These are phyloP conservation scores for Eilema sororculum DNA, from an alignment of 2,888 invertebrate species.

Conservation along the genomic window DNA sequence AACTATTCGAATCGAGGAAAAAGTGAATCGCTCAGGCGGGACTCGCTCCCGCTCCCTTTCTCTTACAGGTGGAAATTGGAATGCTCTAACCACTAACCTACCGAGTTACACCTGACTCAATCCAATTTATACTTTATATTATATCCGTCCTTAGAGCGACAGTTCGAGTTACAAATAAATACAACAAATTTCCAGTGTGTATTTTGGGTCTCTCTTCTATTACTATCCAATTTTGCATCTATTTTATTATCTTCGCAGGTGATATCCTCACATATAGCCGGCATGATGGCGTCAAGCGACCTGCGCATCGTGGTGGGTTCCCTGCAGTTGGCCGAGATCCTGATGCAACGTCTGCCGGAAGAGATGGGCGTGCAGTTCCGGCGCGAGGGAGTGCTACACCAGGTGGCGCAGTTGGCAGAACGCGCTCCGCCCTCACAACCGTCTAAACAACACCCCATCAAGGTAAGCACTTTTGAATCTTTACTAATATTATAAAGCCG, in stretches of 20 bases:
- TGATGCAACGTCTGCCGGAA: constrained; percentile 98
- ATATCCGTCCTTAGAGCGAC: too few species aligned
- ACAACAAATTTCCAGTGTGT: too few species aligned
- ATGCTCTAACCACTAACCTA: too few species aligned
- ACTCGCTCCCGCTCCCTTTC: too few species aligned
- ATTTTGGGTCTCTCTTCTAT: not conserved
- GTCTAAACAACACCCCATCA: constrained; percentile 83
- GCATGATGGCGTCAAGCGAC: constrained; percentile 99
- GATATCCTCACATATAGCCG: constrained; percentile 98
- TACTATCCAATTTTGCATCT: not conserved
- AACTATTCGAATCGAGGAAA: too few species aligned
- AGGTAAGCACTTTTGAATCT: constrained; percentile 56
- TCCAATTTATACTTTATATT: too few species aligned
- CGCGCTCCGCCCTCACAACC: constrained; percentile 68
- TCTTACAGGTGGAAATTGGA: too few species aligned
- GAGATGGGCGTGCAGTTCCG: constrained; percentile 98
- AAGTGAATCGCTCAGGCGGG: too few species aligned
- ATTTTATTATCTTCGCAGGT: constrained; percentile 74
- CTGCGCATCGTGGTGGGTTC: constrained; percentile 98
- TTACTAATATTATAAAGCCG: too few species aligned
- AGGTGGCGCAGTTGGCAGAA: constrained; percentile 86
- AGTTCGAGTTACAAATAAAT: too few species aligned
- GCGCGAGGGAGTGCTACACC: constrained; percentile 98
- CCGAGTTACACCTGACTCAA: too few species aligned
- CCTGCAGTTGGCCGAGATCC: constrained; percentile 97